A percentile compares a stretch with the other conserved stretches of the same genome.
Conservation (phyloP, 2,113 vertebrate species). For the Cacatua alba region DNA sequence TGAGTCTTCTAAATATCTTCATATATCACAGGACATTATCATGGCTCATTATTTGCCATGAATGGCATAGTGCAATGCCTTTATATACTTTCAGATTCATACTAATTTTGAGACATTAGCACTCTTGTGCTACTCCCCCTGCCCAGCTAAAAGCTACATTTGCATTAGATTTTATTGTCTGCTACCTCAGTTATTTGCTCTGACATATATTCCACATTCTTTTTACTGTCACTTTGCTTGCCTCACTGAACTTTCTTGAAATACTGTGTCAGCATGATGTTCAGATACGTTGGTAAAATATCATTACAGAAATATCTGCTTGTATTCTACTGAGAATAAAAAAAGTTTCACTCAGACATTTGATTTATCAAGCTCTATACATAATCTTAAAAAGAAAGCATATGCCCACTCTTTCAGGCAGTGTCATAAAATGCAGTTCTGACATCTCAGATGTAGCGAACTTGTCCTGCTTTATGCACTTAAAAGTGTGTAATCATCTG, state of each 20-base stretch:
- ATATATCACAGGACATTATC: background rate
- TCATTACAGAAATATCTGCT: background rate
- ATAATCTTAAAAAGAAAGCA: conserved; percentile 1
- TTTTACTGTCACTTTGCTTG: conserved; percentile 29
- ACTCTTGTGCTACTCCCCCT: background rate
- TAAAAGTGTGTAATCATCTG: background rate
- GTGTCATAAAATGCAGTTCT: background rate
- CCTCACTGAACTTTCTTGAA: background rate
- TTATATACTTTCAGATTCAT: background rate
- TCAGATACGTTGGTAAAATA: background rate
- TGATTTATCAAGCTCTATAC: conserved; percentile 23
- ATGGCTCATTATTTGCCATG: background rate
- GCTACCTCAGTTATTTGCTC: conserved; percentile 16
- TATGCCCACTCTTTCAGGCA: background rate
- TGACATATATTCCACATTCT: conserved; percentile 3
- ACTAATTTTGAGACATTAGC: background rate
- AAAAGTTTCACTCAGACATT: background rate
- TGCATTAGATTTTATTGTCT: conserved; percentile 41
- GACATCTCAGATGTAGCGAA: background rate
- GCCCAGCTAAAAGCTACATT: background rate
- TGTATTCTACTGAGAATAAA: conserved; percentile 1
- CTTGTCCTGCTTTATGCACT: background rate
- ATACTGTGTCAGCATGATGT: background rate
- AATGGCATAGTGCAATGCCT: background rate
- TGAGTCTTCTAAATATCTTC: background rate